Percentiles rank a stretch among this genome's conserved stretches.
Evolutionary conservation across 2,888 invertebrate genomes (phyloP).

Genomic region (Lasius fuliginosus): DNA sequence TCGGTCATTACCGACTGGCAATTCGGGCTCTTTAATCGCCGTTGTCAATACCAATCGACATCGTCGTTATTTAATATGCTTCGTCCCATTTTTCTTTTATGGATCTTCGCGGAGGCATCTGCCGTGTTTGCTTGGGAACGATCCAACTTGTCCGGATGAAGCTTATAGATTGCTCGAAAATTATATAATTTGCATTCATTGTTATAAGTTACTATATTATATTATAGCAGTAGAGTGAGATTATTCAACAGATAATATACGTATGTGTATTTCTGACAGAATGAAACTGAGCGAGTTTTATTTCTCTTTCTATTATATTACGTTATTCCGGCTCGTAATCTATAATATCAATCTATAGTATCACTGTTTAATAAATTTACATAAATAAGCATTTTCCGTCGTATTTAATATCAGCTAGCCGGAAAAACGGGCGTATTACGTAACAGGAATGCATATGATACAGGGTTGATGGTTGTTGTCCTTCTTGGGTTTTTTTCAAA

Average conservation of each 20-base stretch:
- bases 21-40: conserved; percentile 82
- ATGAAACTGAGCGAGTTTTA: not conserved
- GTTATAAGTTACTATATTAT: not conserved
- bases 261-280: not conserved
- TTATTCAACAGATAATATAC: not conserved
- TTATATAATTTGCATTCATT: not conserved
- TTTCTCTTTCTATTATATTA: not conserved
- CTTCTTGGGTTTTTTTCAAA: conserved; percentile 59
- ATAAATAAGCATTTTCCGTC: conserved; percentile 1
- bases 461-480: not conserved
- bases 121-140: conserved; percentile 22
- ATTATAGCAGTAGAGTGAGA: not conserved
- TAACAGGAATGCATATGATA: conserved; percentile 10
- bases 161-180: not conserved
- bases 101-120: not conserved
- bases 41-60: conserved; percentile 84
- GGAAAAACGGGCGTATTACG: conserved; percentile 12
- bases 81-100: conserved; percentile 37
- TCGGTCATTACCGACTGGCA: conserved; percentile 78
- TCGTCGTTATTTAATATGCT: conserved; percentile 83
- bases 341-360: not conserved
- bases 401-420: not conserved
- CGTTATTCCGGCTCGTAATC: not conserved
- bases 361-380: conserved; percentile 27
- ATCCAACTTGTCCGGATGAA: conserved; percentile 4